Conservation (phyloP, 2,113 vertebrate genomes). For the Aegotheles bennettii region DNA sequence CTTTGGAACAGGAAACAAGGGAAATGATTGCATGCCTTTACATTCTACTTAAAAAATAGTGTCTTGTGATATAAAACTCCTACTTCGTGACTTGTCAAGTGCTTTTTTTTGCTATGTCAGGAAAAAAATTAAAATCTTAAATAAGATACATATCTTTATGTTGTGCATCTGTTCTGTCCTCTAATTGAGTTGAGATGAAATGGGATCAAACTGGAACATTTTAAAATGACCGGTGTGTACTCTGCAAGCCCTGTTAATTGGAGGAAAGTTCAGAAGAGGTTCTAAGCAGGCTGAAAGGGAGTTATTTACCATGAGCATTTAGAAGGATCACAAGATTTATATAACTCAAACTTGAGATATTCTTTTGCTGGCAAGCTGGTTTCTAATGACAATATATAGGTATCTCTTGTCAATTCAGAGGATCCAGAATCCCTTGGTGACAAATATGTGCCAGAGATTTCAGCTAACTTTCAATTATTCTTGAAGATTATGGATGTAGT, state of each 20-base stretch:
- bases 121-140: background rate
- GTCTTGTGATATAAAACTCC: background rate
- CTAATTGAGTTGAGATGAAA: background rate
- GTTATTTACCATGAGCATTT: background rate
- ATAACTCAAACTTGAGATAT: background rate
- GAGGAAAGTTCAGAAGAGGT: background rate
- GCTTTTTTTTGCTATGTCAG: background rate
- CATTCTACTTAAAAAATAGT: background rate
- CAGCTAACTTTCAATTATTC: slow-evolving; percentile 38
- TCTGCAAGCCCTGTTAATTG: background rate
- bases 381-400: background rate
- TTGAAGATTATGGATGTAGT: slow-evolving; percentile 26
- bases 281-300: background rate
- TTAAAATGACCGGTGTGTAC: background rate
- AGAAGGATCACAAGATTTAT: background rate
- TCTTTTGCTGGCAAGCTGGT: background rate
- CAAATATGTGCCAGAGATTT: background rate
- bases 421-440: background rate
- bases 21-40: background rate
- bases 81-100: background rate
- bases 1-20: background rate
- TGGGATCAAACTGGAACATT: background rate
- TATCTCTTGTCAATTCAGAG: background rate
- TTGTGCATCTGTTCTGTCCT: background rate
- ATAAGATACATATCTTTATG: background rate